Base-by-base conservation (phyloP, 2,888 invertebrate genomes). In the Phania funesta region DNA sequence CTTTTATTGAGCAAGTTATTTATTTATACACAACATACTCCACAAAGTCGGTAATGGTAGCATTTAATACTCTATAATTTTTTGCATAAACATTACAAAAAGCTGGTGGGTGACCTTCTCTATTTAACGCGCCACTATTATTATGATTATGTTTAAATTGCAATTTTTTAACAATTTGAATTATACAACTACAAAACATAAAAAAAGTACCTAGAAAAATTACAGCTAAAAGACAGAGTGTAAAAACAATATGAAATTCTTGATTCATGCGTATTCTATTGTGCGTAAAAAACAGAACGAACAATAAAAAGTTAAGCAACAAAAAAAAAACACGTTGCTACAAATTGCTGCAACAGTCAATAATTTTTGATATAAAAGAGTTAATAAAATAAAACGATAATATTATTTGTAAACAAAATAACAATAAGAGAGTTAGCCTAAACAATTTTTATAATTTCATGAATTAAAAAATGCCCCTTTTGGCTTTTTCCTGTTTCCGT, bases 331-430 rank as follows among this genome's bases (percentile, higher is more conserved):
- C 48, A 64, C 32, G 80, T 75, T 75, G 74, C 70, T 80, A 65
- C 35, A 70, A 67, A 65, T 70, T 75, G 70, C 68, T 75, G 74
- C 80, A 74, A 60, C 38, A 75, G 32, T 70, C 75, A 74, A 79
- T 80, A 80, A 71, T 80, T 80, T 80, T 80, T 80, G 70, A 80
- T 76, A 80, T 80, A 58, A 80, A 56, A 16, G 46, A 64, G 50
- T 18, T 26, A 64, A 22, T 35, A 64, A 52, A 48, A 62, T 20
- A 80, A 73, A 16, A 62, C 20, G 20, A 71, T 46, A 48, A 65
- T 52, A 62, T 74, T 67, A 74, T 52, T 67, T 60, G 62, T 41
- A 20, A 65, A 41, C 13, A 68, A 64, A 24, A n/a, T 48, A 76
- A 74, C 24, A 38, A 68, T 58, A 64, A 74, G 41, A 64, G 24